A percentile compares a stretch with the other conserved stretches of the same genome.
Conservation (phyloP, 2,888 invertebrate species). For the Bombylius discolor region DNA sequence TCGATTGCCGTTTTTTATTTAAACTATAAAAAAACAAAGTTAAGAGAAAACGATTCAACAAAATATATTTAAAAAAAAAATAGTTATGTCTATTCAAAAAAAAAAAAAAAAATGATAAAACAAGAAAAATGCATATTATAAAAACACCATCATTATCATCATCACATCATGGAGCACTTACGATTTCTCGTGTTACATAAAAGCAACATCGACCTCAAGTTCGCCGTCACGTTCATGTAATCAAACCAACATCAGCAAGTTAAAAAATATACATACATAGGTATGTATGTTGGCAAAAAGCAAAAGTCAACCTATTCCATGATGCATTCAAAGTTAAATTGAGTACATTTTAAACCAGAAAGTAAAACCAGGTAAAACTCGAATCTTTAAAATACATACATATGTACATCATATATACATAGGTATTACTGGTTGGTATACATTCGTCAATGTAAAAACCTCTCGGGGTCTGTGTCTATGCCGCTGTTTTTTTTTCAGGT, state of each 20-base stretch:
- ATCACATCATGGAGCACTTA: neutral
- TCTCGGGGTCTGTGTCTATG: neutral
- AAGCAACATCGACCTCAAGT: constrained; percentile 6
- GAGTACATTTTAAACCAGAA: too few species aligned
- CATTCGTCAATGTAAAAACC: neutral
- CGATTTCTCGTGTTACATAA: constrained; percentile 6
- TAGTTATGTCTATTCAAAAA: too few species aligned
- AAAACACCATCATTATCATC: neutral
- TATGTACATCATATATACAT: neutral
- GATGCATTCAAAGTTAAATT: too few species aligned
- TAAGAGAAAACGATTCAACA: too few species aligned
- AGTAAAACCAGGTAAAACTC: too few species aligned
- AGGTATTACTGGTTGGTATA: neutral
- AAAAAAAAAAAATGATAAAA: too few species aligned
- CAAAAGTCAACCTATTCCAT: too few species aligned
- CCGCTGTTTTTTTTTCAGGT: neutral
- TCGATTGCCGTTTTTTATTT: neutral
- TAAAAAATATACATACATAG: neutral
- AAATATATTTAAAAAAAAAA: too few species aligned
- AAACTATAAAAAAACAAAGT: too few species aligned
- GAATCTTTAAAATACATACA: too few species aligned
- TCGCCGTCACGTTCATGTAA: constrained; percentile 5
- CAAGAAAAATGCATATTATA: too few species aligned
- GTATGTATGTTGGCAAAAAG: neutral
- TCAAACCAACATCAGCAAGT: neutral